Percentiles rank a stretch among this genome's conserved stretches.
Conservation (phyloP, 2,888 invertebrate genomes). For the Epinotia demarniana region DNA sequence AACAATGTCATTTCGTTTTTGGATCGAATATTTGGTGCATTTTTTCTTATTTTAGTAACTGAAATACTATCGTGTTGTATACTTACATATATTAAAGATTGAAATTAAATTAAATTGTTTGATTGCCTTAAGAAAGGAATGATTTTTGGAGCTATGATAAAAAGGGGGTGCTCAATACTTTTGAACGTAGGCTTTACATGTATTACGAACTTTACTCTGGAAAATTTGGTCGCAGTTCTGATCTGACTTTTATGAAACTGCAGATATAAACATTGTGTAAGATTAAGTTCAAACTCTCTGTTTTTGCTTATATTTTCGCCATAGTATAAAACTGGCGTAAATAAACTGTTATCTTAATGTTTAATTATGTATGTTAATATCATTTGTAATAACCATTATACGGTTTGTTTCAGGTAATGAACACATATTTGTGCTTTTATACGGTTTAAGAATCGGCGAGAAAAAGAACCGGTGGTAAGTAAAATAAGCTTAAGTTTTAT, state of each 20-base stretch:
- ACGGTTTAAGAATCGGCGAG: not conserved
- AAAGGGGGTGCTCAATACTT: too few relatives aligned
- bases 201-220: not conserved
- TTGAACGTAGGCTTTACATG: too few relatives aligned
- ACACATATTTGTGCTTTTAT: not conserved
- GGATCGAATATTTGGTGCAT: too few relatives aligned
- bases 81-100: too few relatives aligned
- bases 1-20: too few relatives aligned
- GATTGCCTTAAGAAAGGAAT: too few relatives aligned
- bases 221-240: not conserved
- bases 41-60: too few relatives aligned
- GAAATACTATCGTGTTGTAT: too few relatives aligned
- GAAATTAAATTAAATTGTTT: too few relatives aligned
- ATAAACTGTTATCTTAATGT: not conserved
- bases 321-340: not conserved
- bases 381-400: not conserved
- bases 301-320: not conserved
- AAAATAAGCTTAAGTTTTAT: not conserved
- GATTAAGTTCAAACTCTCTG: not conserved
- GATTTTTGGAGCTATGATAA: too few relatives aligned
- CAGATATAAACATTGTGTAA: not conserved
- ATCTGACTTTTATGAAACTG: not conserved
- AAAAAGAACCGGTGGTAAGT: conserved; percentile 13
- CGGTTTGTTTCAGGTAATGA: conserved; percentile 31
- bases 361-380: not conserved